Base-by-base conservation (phyloP, 2,888 invertebrate species). In the Andrena bucephala region DNA sequence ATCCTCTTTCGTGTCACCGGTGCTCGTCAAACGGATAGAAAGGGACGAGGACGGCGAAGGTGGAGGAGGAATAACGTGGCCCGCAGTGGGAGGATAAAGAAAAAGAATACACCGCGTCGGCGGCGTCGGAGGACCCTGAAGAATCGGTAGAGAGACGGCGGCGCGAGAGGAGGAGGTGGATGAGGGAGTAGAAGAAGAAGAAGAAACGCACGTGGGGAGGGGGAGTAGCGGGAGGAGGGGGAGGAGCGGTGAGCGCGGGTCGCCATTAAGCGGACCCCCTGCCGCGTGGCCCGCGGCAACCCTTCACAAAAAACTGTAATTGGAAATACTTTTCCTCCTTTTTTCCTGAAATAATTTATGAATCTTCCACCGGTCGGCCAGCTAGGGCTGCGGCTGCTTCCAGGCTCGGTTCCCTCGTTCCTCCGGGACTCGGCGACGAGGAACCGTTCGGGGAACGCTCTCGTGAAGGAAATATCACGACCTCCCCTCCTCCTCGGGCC, bases 261-360 rank as follows among this genome's bases (percentile, higher is more conserved):
- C 93, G 94, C 94, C 94, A 94, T 94, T 94, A 94, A 94, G 93
- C 92, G 90, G 94, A 93, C 93, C 94, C 94, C 94, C 94, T 94
- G 93, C 92, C 90, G 94, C 88, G 94, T 94, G 92, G 94, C 94
- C 94, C 93, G 93, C 94, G 94, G 94, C 94, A 94, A 93, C 92
- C 93, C 93, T 93, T 93, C 93, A 93, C 93, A 94, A 94, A 94
- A 94, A 94, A 94, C 93, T 94, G 94, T 94, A 94, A 94, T 94
- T 94, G 94, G 94, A 94, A 94, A 94, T 94, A 94, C 93, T 94
- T 94, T 94, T 93, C 93, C 92, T 93, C 93, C 93, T 93, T 94
- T 94, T 94, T 94, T 94, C 93, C 92, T 92, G 91, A 92, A 94
- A 94, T 94, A 94, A 94, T 94, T 94, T 94, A 94, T 94, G 93